These are phyloP conservation scores for Hermaeophaga mercurialis DNA, from an alignment of 2,888 invertebrate genomes.

Conservation along the genomic window DNA sequence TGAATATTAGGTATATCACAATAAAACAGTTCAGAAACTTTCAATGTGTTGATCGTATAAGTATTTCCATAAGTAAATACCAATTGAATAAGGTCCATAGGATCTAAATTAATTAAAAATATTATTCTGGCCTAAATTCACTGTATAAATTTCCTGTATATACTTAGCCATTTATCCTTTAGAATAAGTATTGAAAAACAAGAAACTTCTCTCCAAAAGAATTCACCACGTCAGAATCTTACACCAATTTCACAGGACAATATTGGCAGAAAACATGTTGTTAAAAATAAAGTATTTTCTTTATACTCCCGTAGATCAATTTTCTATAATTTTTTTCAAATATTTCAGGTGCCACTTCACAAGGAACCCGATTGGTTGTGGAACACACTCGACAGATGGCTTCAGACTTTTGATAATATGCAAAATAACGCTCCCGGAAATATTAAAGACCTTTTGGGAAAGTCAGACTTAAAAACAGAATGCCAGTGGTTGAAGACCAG, in stretches of 20 bases:
- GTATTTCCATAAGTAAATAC: too few species aligned
- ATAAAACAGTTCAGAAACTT: too few species aligned
- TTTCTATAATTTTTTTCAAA: neutral
- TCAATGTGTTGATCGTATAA: too few species aligned
- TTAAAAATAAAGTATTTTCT: constrained; percentile 16
- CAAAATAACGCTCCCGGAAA: constrained; percentile 53
- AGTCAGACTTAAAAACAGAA: constrained; percentile 67
- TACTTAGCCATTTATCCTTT: neutral
- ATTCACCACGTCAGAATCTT: neutral
- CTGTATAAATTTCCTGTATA: neutral
- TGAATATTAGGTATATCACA: too few species aligned
- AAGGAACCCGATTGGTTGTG: constrained; percentile 96
- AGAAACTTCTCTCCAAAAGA: neutral
- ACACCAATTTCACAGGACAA: constrained; percentile 1
- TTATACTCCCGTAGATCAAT: neutral
- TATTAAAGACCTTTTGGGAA: constrained; percentile 40
- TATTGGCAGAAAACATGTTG: constrained; percentile 38
- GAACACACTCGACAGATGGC: constrained; percentile 65
- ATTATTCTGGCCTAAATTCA: too few species aligned
- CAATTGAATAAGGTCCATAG: too few species aligned
- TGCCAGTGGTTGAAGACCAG: constrained; percentile 71
- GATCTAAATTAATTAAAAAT: neutral
- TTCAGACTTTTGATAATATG: constrained; percentile 54
- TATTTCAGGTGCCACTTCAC: constrained; percentile 76
- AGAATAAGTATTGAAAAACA: constrained; percentile 1